Evolutionary conservation across 2,113 vertebrate species (phyloP), one percentile per base, ranked within the genome.

Genomic region (Megaleporinus macrocephalus): DNA sequence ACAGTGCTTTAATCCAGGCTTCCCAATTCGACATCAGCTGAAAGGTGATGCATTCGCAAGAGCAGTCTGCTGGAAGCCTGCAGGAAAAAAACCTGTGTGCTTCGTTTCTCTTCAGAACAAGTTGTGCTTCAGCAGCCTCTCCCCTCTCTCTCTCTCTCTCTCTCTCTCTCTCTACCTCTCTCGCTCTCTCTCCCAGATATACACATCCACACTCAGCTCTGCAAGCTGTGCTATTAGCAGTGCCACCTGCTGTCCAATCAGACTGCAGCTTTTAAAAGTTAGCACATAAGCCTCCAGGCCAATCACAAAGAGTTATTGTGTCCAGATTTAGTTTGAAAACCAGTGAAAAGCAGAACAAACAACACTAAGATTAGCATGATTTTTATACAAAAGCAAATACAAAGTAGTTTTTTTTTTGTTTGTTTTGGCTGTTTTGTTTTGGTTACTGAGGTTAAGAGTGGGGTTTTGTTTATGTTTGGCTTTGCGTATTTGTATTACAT

Each of bases 51-150:
- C 65, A 84, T 51, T 79, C 61, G 2, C 22, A n/a, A 77, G 62
- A 84, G 79, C 76, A 84, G 11, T 69, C 63, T 57, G 72, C 62
- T 59, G 36, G 63, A 73, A 13, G 20, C 18, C 53, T 33, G 29
- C 76, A 85, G 76, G 83, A 44, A 18, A 44, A n/a, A 79, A 78
- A 83, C n/a, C n/a, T n/a, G 30, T 70, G 82, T 73, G 72, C 86
- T 87, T 4, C 62, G 86, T 7, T 66, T 86, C 62, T 78, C 82
- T 89, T 73, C 47, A 55, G 49, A 55, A 29, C 81, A 61, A 83
- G 69, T 86, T 26, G 83, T 76, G 90, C 90, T 87, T 68, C 87
- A 89, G 73, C 91, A 91, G 90, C 90, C 26, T 85, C 80, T 83
- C 55, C 85, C 66, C 81, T 33, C 75, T 86, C 81, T 65, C 76